phyloP scores from a whole-genome alignment of 1,140 invertebrate genomes.

The Pogonognathellus flavescens region DNA sequence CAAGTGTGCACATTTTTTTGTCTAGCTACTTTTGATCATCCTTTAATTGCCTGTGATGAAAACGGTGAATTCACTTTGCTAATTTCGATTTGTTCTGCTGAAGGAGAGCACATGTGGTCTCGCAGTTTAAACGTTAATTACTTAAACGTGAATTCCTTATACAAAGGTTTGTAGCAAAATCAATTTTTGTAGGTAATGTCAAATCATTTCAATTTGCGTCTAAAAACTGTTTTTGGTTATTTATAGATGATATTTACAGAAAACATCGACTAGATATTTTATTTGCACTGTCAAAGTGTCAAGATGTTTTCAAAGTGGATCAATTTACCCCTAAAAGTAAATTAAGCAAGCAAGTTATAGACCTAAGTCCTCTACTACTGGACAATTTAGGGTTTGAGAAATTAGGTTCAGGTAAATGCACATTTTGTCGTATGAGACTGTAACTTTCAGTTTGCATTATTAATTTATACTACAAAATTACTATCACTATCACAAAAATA shows the following conservation, averaged over 20 bases:
- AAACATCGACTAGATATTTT: not conserved
- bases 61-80: not conserved
- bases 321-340: not conserved
- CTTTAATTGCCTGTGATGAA: not conserved
- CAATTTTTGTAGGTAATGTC: not conserved
- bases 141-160: not conserved
- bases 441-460: not conserved
- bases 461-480: not conserved
- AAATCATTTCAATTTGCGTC: not conserved
- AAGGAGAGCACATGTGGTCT: not conserved
- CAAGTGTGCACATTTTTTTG: not conserved
- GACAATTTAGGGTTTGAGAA: not conserved
- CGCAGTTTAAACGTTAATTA: not conserved
- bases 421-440: not conserved
- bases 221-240: not conserved
- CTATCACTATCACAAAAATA: not conserved
- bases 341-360: not conserved
- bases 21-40: slow-evolving; percentile 5
- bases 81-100: not conserved
- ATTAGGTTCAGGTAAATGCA: not conserved
- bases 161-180: slow-evolving; percentile 9
- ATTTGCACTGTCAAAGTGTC: not conserved
- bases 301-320: not conserved
- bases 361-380: not conserved
- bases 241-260: not conserved